Evolutionary conservation across 2,113 vertebrate species (phyloP).

Genomic region (Oostethus manadensis): DNA sequence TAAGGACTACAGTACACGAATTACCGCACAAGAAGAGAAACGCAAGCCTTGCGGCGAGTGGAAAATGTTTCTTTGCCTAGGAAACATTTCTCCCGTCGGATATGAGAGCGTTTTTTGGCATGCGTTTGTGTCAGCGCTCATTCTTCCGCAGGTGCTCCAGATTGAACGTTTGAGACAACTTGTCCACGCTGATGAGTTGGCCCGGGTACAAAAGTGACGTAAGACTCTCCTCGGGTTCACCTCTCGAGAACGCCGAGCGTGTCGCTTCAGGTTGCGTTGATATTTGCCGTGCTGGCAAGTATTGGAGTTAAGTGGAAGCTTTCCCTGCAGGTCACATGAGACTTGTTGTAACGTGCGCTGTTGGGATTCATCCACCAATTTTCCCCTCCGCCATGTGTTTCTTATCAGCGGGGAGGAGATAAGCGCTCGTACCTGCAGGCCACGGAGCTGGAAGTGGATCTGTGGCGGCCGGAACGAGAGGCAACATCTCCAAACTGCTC

Average conservation of each 20-base stretch:
- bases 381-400: slow-evolving; percentile 62
- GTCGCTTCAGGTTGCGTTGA: not conserved
- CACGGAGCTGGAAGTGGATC: not conserved
- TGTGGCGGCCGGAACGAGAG: slow-evolving; percentile 14
- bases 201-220: slow-evolving; percentile 39
- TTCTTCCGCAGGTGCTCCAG: slow-evolving; percentile 10
- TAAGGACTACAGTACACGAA: too few relatives aligned
- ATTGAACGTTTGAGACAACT: slow-evolving; percentile 24
- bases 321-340: too few relatives aligned
- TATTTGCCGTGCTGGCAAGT: not conserved
- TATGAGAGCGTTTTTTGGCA: not conserved
- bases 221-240: slow-evolving; percentile 38
- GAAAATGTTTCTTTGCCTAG: not conserved
- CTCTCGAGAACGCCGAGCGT: slow-evolving; percentile 4
- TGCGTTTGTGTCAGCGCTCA: slow-evolving; percentile 7
- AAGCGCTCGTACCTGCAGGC: slow-evolving; percentile 46
- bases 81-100: not conserved
- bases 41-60: not conserved
- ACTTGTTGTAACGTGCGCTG: too few relatives aligned
- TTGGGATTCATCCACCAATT: slow-evolving; percentile 29
- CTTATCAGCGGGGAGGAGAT: slow-evolving; percentile 47
- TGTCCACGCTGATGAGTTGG: slow-evolving; percentile 15
- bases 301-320: not conserved
- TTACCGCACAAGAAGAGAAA: not conserved
- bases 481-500: slow-evolving; percentile 13